These are phyloP conservation scores for Lethocerus indicus DNA, from an alignment of 1,140 invertebrate species.

Conservation along the genomic window DNA sequence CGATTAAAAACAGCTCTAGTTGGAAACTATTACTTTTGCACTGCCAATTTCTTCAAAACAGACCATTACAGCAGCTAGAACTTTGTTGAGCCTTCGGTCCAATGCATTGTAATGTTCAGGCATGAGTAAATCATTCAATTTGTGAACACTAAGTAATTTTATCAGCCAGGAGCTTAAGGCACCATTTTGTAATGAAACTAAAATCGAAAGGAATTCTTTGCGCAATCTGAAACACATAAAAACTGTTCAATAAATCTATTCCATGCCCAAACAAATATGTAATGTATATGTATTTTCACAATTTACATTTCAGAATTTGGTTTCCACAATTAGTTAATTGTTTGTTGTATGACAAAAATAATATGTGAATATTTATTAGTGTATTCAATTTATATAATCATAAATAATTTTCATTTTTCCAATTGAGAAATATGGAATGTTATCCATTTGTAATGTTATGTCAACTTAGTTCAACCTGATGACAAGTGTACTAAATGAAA, in stretches of 20 bases:
- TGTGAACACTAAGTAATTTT: constrained; percentile 28
- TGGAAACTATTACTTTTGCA: too few species aligned
- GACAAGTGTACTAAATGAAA: too few species aligned
- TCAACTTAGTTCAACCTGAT: too few species aligned
- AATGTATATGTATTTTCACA: constrained; percentile 6
- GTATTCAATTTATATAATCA: constrained; percentile 5
- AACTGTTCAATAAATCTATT: constrained; percentile 15
- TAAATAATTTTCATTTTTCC: background rate
- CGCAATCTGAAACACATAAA: constrained; percentile 38
- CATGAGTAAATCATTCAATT: constrained; percentile 44
- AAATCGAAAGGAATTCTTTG: constrained; percentile 44
- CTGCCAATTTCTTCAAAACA: constrained; percentile 3
- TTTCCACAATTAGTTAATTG: constrained; percentile 6
- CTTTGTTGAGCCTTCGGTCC: constrained; percentile 53
- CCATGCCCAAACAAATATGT: background rate
- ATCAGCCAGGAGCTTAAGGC: constrained; percentile 34
- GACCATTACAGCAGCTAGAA: constrained; percentile 35
- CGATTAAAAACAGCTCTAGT: too few species aligned
- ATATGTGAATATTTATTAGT: background rate
- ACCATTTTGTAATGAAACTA: constrained; percentile 48
- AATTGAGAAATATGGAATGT: background rate
- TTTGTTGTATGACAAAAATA: background rate
- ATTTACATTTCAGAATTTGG: constrained; percentile 10
- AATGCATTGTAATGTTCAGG: constrained; percentile 58
- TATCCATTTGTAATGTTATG: too few species aligned